Base-by-base conservation (phyloP, 2,888 invertebrate species). In the Pegoplata infirma region DNA sequence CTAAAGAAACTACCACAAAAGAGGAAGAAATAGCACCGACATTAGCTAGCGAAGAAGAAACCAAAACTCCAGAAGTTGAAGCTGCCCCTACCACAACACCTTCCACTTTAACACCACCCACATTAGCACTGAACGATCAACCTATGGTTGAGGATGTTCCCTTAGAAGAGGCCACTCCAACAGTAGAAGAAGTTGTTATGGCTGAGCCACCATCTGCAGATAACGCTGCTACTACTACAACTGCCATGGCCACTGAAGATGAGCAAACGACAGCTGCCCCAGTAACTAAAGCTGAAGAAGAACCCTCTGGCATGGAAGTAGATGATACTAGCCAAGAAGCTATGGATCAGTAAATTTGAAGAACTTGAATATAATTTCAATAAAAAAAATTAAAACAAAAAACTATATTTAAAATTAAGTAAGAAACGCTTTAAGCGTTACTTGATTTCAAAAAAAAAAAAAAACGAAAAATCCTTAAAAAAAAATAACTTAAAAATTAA, bases 281-380 rank as follows among this genome's bases (percentile, higher is more conserved):
- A 67, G 58, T 64, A 32, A 56, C 82, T 66, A 88, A 88, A 80
- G 51, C 82, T 71, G 88, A 88, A 77, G 87, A 89, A 44, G 88
- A 87, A 74, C 84, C 85, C 8, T 86, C 86, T 40, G 87, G 87
- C 66, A 90, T 90, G 89, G 89, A 90, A 73, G 87, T 89, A 16
- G 89, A 90, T 56, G 89, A 89, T 63, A 88, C 88, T 80, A 89
- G 89, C 82, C 89, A 88, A 68, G 82, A 89, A 83, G 89, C 90
- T 67, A 90, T 90, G 89, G 88, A 89, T 83, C 89, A 89, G 82
- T 89, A 89, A 83, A 74, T 55, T 49, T 3, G n/a, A 28, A n/a
- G 55, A 67, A 21, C 59, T 73, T 61, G 8, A 61, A 66, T 71
- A 51, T 56, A 46, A 53, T 69, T 78, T 73, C 66, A 63, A 71